phyloP scores from a whole-genome alignment of 2,797 vertebrate species.

The Eospalax fontanierii region DNA sequence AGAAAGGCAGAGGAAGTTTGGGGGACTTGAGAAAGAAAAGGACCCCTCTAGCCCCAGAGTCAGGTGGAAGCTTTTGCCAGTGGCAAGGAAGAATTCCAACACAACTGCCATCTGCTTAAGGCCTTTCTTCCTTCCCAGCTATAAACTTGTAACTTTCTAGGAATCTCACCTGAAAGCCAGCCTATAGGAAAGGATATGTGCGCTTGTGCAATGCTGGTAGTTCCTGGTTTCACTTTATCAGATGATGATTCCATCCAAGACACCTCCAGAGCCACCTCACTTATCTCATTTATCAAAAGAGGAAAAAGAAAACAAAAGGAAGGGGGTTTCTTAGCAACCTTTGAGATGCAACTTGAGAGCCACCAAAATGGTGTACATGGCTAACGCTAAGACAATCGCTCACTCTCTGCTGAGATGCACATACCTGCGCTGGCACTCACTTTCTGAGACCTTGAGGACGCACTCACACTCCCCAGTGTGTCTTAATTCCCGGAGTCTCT shows the following conservation, averaged over 20 bases:
- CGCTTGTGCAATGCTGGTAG: neutral
- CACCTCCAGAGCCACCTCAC: neutral
- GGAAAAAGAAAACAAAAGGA: neutral
- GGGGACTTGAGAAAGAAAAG: neutral
- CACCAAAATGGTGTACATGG: neutral
- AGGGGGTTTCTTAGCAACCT: neutral
- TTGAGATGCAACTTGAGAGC: neutral
- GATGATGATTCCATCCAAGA: neutral
- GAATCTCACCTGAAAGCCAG: neutral
- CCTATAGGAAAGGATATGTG: neutral
- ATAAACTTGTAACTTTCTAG: neutral
- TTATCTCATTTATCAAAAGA: neutral
- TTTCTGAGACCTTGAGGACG: neutral
- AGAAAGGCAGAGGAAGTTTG: neutral
- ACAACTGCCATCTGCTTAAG: neutral
- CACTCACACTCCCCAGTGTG: neutral
- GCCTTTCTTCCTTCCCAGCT: neutral
- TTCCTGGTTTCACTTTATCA: neutral
- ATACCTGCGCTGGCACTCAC: neutral
- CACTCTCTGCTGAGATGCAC: neutral
- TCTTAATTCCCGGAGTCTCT: neutral
- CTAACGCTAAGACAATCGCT: neutral
- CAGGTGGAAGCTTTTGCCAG: neutral
- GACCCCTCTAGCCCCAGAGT: neutral
- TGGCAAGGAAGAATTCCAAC: neutral